Evolutionary conservation across 2,888 invertebrate species (phyloP), one percentile per base, ranked within the genome.

Genomic region (Biston betularia): DNA sequence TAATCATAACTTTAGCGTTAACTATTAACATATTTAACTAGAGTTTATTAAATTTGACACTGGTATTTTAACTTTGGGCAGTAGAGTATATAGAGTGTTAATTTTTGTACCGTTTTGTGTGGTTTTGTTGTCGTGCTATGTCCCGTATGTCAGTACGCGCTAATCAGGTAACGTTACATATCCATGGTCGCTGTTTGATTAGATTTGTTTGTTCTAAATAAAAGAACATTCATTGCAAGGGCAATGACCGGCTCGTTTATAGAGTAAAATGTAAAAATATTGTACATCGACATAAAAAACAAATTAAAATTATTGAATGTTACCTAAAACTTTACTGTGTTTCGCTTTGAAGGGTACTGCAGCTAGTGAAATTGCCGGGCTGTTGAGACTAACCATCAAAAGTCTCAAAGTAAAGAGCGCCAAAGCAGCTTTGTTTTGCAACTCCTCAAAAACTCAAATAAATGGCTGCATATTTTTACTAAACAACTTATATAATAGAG

Each of bases 41-140:
- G 63, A 63, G 79, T 79, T 78, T 63, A 57, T 76, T 76, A 76
- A 79, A 78, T 81, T 82, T 79, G 15, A 63, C 63, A 60, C 52
- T 50, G 59, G 54, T 63, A 58, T 76, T 72, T 69, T 68, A 65
- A 71, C 73, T 70, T 75, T 71, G 74, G 67, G 56, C 60, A 62
- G 24, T 24, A 24, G 24, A 54, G 12, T 66, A 69, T 71, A 62
- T 56, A 46, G 38, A 59, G 72, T 73, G 83, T 78, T 86, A 86
- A 86, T 81, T 81, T 80, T 69, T 64, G 73, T 80, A 83, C 84
- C 82, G 84, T 82, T 85, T 68, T 74, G 76, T 79, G 44, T 50
- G 62, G 34, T 54, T 57, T 54, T 50, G 62, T 54, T 35, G 48
- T 58, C 57, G 24, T 55, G 38, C 14, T 56, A 34, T 12, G 7